Base-by-base conservation (phyloP, 1,140 invertebrate genomes). In the Linepithema humile region DNA sequence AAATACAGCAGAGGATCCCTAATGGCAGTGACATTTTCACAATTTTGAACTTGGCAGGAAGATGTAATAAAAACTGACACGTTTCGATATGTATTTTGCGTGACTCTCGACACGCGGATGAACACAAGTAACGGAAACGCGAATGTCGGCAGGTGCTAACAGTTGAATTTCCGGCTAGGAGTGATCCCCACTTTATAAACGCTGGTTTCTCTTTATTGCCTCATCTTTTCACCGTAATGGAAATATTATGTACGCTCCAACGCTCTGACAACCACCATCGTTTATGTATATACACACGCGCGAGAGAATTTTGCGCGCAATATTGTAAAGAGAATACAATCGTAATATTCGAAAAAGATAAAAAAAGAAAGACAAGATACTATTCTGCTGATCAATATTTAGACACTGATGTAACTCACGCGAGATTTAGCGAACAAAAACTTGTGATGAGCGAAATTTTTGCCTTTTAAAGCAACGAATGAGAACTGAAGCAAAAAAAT, bases 111-210 rank as follows among this genome's bases (percentile, higher is more conserved):
- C 15, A 9, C 23, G 50, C 35, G 23, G 32, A 67, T 43, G 26
- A 67, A 29, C 15, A 55, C 15, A 23, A 26, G 50, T 77, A 78
- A 78, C 45, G 75, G 35, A 78, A 69, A 78, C 35, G 23, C 29
- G 29, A 32, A 7, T 20, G 29, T 26, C n/a, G n/a, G 43, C 29
- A 12, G 50, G 6, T 32, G 35, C 3, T 50, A 53, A 75, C 20
- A 26, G 23, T 4, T 12, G 29, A 40, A 80, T 12, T 80, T 80
- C 64, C 64, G 75, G 35, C 64, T 23, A 29, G 17, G 3, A 53
- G 23, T 70, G 17, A 40, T 55, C 64, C 75, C 62, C 62, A 80
- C 75, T 69, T 80, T 20, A 55, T 17, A 6, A 20, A 29, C 15
- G 3, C 23, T 53, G 10, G 3, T 38, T 69, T 1, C 62, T 78